phyloP scores from a whole-genome alignment of 2,113 vertebrate genomes.

The Sinocyclocheilus anshuiensis region DNA sequence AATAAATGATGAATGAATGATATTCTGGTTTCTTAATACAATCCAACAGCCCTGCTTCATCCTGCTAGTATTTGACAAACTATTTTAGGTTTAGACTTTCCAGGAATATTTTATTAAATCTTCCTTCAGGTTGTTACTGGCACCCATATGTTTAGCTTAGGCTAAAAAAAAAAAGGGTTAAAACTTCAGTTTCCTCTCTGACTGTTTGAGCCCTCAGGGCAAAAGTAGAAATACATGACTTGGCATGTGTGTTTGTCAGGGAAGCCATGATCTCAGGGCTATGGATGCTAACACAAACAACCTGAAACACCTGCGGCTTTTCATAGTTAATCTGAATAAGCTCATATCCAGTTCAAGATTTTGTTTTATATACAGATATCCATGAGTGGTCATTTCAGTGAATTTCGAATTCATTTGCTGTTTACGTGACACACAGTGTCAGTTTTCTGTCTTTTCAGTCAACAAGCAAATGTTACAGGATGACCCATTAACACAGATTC shows the following conservation, averaged over 20 bases:
- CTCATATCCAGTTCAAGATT: neutral
- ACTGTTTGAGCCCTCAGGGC: conserved; percentile 31
- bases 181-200: neutral
- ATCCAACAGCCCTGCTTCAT: neutral
- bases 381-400: neutral
- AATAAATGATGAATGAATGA: neutral
- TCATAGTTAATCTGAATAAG: neutral
- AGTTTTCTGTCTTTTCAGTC: neutral
- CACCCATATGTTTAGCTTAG: neutral
- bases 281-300: conserved; percentile 1
- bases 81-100: neutral
- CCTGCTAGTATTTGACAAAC: neutral
- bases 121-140: neutral
- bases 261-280: conserved; percentile 27
- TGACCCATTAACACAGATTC: conserved; percentile 3
- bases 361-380: neutral
- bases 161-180: neutral
- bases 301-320: neutral
- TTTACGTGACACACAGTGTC: neutral
- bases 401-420: neutral
- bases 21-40: neutral
- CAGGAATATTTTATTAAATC: neutral
- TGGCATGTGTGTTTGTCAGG: neutral
- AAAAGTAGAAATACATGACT: neutral
- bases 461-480: neutral